These are phyloP conservation scores for Campopleginae sp. DNA, from an alignment of 2,888 invertebrate species.

Conservation along the genomic window DNA sequence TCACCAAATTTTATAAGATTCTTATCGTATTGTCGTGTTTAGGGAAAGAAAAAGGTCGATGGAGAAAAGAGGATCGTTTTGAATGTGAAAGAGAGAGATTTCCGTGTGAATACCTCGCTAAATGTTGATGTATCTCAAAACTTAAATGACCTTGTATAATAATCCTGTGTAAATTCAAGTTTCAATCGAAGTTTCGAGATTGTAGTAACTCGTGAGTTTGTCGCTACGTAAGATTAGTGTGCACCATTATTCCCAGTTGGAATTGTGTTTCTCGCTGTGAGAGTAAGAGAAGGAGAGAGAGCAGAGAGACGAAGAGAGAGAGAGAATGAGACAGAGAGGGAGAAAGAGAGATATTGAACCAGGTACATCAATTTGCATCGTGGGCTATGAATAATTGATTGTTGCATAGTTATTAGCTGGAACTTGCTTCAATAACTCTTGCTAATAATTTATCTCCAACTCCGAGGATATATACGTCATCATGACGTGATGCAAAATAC, in stretches of 20 bases:
- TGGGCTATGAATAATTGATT: conserved; percentile 49
- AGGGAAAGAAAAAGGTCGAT: too few relatives aligned
- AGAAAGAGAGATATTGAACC: not conserved
- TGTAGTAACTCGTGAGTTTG: conserved; percentile 16
- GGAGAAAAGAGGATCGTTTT: not conserved
- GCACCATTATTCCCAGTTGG: conserved; percentile 1
- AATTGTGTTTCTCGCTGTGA: conserved; percentile 20
- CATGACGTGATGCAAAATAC: not conserved
- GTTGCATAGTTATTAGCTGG: conserved; percentile 17
- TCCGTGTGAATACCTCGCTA: not conserved
- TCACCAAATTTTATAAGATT: too few relatives aligned
- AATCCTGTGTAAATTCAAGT: not conserved
- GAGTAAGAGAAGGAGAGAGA: not conserved
- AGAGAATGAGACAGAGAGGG: not conserved
- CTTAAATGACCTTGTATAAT: not conserved
- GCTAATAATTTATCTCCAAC: conserved; percentile 39
- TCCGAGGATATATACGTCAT: conserved; percentile 37
- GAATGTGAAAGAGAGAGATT: not conserved
- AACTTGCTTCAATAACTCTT: conserved; percentile 34
- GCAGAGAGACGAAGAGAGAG: not conserved
- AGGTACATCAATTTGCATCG: conserved; percentile 34
- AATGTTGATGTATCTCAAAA: not conserved
- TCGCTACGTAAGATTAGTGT: not conserved
- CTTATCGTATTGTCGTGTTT: too few relatives aligned
- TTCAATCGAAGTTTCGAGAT: conserved; percentile 29